Conservation (phyloP, 2,797 vertebrate species). For the Darevskia nairensis region DNA sequence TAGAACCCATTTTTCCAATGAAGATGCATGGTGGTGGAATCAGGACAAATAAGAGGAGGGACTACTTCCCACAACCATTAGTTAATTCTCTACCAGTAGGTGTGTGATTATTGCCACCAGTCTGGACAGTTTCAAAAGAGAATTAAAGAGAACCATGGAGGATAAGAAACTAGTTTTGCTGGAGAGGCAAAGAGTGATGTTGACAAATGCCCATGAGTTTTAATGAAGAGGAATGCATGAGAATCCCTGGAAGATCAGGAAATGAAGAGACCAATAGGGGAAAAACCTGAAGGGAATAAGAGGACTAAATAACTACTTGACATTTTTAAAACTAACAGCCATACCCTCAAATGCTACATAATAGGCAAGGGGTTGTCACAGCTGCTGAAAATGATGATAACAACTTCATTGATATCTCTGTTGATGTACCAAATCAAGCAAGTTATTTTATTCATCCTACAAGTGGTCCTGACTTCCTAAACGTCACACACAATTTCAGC, state of each 20-base stretch:
- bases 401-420: neutral
- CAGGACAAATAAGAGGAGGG: too few species aligned
- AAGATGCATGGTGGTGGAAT: too few species aligned
- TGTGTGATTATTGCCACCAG: too few species aligned
- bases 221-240: too few species aligned
- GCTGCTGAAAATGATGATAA: neutral
- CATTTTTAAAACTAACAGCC: neutral
- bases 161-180: neutral
- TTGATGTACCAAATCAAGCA: neutral
- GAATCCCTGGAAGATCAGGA: neutral
- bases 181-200: neutral
- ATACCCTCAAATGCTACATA: neutral
- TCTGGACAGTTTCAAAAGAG: too few species aligned
- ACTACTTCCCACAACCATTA: too few species aligned
- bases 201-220: neutral
- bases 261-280: neutral
- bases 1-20: too few species aligned
- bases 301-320: neutral
- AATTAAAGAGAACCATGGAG: too few species aligned
- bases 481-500: rapidly evolving
- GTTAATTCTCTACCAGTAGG: too few species aligned
- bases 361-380: neutral
- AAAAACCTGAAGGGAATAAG: neutral
- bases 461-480: neutral
- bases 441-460: neutral